Evolutionary conservation across 2,888 invertebrate genomes (phyloP).

Genomic region (Harpalus rubripes): DNA sequence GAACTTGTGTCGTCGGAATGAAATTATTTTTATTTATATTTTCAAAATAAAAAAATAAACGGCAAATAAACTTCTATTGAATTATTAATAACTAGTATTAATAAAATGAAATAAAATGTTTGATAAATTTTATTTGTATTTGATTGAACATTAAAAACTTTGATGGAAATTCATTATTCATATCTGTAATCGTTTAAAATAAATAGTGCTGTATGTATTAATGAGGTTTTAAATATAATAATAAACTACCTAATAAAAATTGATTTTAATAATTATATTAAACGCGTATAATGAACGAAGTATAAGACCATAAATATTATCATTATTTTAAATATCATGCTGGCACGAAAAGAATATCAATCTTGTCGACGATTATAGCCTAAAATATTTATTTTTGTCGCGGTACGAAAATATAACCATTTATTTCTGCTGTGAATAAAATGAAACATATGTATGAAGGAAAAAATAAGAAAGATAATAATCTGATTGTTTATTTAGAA

Average conservation of each 20-base stretch:
- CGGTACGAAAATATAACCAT: not conserved
- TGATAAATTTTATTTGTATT: too few relatives aligned
- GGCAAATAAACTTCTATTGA: too few relatives aligned
- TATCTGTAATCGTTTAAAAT: too few relatives aligned
- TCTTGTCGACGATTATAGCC: conserved; percentile 10
- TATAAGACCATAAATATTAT: conserved; percentile 4
- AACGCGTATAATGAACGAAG: conserved; percentile 18
- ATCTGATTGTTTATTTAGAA: not conserved
- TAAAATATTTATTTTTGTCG: conserved; percentile 17
- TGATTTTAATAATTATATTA: conserved; percentile 14
- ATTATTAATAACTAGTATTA: too few relatives aligned
- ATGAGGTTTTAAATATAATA: not conserved
- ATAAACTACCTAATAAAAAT: not conserved
- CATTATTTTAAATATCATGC: conserved; percentile 40
- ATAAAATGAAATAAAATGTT: too few relatives aligned
- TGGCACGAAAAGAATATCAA: conserved; percentile 39
- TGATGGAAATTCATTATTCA: too few relatives aligned
- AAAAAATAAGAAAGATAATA: not conserved
- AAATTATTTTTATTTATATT: too few relatives aligned
- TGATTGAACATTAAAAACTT: too few relatives aligned
- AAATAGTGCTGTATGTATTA: too few relatives aligned
- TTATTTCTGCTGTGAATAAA: not conserved
- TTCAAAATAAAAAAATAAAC: too few relatives aligned
- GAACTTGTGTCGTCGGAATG: too few relatives aligned
- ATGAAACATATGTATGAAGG: not conserved